Evolutionary conservation across 1,140 invertebrate species (phyloP).

Genomic region (Lepidurus apus): DNA sequence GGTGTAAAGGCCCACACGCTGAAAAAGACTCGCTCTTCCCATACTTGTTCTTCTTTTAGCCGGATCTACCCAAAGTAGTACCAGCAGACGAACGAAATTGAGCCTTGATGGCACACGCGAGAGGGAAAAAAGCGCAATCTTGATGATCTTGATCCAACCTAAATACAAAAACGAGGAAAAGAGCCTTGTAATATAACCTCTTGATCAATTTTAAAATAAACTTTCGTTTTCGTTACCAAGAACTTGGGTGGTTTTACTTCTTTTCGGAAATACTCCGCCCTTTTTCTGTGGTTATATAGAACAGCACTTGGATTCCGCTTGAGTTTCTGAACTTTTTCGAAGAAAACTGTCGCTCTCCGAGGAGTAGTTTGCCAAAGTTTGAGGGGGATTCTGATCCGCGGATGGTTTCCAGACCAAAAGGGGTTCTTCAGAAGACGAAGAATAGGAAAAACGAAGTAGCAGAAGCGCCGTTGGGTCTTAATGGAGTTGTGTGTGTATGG

Average conservation of each 20-base stretch:
- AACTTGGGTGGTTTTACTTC: neutral
- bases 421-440: neutral
- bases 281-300: neutral
- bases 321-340: neutral
- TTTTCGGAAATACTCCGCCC: neutral
- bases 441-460: neutral
- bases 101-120: too few relatives aligned
- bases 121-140: too few relatives aligned
- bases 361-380: neutral
- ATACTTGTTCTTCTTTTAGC: too few relatives aligned
- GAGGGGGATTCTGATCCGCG: neutral
- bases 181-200: too few relatives aligned
- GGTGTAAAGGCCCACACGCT: slow-evolving; percentile 11
- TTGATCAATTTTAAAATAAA: too few relatives aligned
- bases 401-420: neutral
- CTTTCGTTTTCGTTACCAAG: too few relatives aligned
- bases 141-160: too few relatives aligned
- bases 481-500: slow-evolving; percentile 14
- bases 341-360: neutral
- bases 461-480: neutral
- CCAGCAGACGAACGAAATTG: too few relatives aligned
- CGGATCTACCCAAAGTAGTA: too few relatives aligned
- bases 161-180: too few relatives aligned
- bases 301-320: neutral
- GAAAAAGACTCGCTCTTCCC: neutral